Evolutionary conservation across 1,140 invertebrate species (phyloP), one percentile per base, ranked within the genome.

Genomic region (Linepithema humile): DNA sequence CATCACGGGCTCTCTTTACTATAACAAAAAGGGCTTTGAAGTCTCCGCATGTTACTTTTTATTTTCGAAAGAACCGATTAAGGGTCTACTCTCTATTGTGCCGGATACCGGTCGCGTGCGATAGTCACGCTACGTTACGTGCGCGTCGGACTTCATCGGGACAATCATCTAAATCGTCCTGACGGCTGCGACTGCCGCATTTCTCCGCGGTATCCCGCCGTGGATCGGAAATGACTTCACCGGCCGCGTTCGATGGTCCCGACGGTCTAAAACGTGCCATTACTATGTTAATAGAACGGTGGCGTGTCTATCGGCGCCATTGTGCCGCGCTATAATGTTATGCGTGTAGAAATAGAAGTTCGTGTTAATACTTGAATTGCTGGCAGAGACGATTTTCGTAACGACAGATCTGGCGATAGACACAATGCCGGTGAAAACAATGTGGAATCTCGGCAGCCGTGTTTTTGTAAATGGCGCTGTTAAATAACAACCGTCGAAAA

Each of bases 101-200:
- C 69, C 74, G 73, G 17, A 23, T 60, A 64, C 62, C 60, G 86
- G 91, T 93, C 92, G 91, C 91, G 91, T 92, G 91, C 91, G 89
- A 90, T 87, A 90, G 91, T 92, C 92, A 91, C 91, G 91, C 88
- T 83, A 90, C 48, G 85, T 89, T 91, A 83, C 82, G 84, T 88
- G 87, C 75, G 45, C 26, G 48, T 57, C 59, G n/a, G 67, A 82
- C 60, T 74, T 88, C 38, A 35, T 48, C 85, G 86, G 69, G 70
- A 83, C 65, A 93, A 93, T 93, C 92, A 92, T 92, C 90, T 89
- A 93, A 93, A 92, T 92, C 91, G 87, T 84, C 35, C 85, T 74
- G 89, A 89, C 90, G 89, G 88, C 91, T 91, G 89, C 85, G 38
- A 43, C 88, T 32, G 67, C 3, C 26, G 38, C 48, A n/a, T 59